Evolutionary conservation across 2,797 vertebrate genomes (phyloP), one percentile per base, ranked within the genome.

Genomic region (Orientallactaga sibirica): DNA sequence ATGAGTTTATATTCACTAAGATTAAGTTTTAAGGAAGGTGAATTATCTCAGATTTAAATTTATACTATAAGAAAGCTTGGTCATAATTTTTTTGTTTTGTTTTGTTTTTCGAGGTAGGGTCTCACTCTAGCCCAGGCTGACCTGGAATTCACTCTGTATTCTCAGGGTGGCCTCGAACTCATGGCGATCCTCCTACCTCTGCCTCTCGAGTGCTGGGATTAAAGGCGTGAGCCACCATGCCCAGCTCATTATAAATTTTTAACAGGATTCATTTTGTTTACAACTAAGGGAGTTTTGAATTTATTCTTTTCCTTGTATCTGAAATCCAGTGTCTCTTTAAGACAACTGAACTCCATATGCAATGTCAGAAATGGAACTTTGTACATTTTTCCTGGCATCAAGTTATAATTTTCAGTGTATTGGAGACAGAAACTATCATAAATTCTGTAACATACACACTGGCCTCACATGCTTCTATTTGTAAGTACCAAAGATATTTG

Each of bases 321-420:
- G 78, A 94, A 91, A 79, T 20, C 79, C 12, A 29, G 25, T 22
- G 3, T 67, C 3, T 6, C 80, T 71, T 27, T 16, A 66, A 75
- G n/a, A 93, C 5, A 67, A 27, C 7, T 82, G 10, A 93, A 29
- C 15, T 81, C n/a, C 6, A 7, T 12, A 74, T 68, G 88, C 33
- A 80, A 62, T 68, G 10, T 87, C 1, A 37, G 74, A 76, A 91
- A 12, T 19, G 5, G 27, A 90, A 88, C 11, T 64, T 86, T 55
- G 61, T 71, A 85, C 7, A 15, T 84, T 1, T 90, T 73, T 93
- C 52, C 10, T 77, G 73, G 15, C n/a, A 55, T 83, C 55, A 80
- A 93, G 80, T 91, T 94, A 78, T 71, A 84, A 81, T 81, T 76
- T 52, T 91, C 18, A 78, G 7, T 67, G 29, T 61, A 19, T 48